These are phyloP conservation scores for Pituophis catenifer DNA, from an alignment of 2,113 vertebrate species.

Conservation along the genomic window DNA sequence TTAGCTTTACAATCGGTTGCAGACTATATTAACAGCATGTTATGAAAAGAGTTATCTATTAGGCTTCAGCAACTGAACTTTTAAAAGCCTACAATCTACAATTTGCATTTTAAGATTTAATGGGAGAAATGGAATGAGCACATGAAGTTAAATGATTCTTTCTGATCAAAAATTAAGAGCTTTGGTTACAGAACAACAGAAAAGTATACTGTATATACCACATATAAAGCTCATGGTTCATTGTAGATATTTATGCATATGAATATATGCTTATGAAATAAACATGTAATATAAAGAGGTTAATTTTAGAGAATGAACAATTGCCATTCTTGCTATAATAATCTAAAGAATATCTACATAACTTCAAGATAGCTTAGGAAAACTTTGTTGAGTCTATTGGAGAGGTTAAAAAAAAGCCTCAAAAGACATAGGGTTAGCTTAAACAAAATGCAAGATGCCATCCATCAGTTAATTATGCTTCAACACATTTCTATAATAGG, in stretches of 20 bases:
- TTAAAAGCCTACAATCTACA: slow-evolving; percentile 58
- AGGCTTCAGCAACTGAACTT: slow-evolving; percentile 61
- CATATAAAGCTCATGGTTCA: slow-evolving; percentile 17
- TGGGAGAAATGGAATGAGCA: slow-evolving; percentile 25
- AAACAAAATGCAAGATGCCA: not conserved
- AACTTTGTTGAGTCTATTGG: not conserved
- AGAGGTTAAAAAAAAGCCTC: not conserved
- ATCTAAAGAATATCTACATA: slow-evolving; percentile 40
- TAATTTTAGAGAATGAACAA: slow-evolving; percentile 10
- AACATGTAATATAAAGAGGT: slow-evolving; percentile 22
- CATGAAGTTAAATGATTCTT: slow-evolving; percentile 44
- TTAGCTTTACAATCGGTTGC: slow-evolving; percentile 58
- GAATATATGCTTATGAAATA: slow-evolving; percentile 15
- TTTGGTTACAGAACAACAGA: slow-evolving; percentile 32
- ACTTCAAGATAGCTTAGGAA: slow-evolving; percentile 10
- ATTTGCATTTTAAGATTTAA: slow-evolving; percentile 44
- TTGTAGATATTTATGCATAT: not conserved
- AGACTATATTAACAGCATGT: slow-evolving; percentile 58
- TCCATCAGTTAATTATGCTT: not conserved
- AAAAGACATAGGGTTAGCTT: not conserved
- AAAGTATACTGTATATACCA: slow-evolving; percentile 10
- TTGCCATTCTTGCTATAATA: slow-evolving; percentile 24
- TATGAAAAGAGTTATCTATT: slow-evolving; percentile 58
- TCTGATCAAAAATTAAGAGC: slow-evolving; percentile 31
- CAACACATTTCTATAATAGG: not conserved